These are phyloP conservation scores for Danio aesculapii DNA, from an alignment of 2,797 vertebrate species.

Conservation along the genomic window DNA sequence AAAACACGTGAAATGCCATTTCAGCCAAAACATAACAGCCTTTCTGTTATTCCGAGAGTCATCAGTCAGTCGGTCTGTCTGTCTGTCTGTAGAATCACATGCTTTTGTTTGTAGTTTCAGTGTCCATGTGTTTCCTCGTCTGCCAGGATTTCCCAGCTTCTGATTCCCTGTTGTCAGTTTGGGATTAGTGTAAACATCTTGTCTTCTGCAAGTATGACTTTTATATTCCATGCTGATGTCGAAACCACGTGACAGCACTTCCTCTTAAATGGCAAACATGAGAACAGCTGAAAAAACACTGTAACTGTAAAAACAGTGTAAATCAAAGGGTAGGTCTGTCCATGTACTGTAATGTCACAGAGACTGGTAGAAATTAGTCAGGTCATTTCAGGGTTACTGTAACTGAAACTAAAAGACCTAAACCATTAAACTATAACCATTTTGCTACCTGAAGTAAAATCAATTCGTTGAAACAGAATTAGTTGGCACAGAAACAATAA, in stretches of 20 bases:
- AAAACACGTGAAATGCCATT: slow-evolving; percentile 18
- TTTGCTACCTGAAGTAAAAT: too few species aligned
- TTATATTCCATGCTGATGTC: background rate
- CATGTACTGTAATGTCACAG: background rate
- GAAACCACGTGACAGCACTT: background rate
- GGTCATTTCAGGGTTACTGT: too few species aligned
- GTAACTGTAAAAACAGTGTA: background rate
- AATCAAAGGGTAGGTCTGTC: background rate
- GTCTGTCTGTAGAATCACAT: background rate
- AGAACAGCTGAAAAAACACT: slow-evolving; percentile 1
- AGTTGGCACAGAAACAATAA: too few species aligned
- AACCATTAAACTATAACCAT: too few species aligned
- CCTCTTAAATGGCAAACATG: background rate
- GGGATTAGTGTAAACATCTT: slow-evolving; percentile 2
- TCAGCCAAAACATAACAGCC: background rate
- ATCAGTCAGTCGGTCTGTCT: slow-evolving; percentile 1
- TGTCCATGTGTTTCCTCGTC: background rate
- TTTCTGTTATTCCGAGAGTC: slow-evolving; percentile 5
- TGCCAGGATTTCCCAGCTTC: background rate
- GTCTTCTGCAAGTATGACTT: background rate
- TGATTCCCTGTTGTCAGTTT: background rate
- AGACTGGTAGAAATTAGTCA: background rate
- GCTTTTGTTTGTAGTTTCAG: background rate
- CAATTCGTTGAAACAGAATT: too few species aligned
- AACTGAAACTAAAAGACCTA: too few species aligned